Conservation (phyloP, 2,888 invertebrate species). For the Chydorus sphaericus region DNA sequence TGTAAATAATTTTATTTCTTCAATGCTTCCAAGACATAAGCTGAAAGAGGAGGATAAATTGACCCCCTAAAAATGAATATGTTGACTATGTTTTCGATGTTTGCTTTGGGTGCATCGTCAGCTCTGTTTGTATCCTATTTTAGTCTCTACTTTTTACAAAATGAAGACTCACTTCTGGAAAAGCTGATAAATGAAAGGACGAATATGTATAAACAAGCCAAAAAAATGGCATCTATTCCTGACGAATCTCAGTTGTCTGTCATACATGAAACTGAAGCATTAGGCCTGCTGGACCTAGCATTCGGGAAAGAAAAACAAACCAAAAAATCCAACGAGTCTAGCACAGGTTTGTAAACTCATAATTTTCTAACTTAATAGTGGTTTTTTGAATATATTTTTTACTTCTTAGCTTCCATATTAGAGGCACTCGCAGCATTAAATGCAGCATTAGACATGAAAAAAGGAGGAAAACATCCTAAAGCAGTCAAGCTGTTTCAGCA, state of each 20-base stretch:
- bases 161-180: background rate
- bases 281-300: background rate
- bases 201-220: background rate
- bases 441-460: slow-evolving; percentile 70
- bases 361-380: background rate
- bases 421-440: slow-evolving; percentile 76
- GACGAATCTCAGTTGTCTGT: slow-evolving; percentile 4
- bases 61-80: slow-evolving; percentile 2
- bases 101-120: background rate
- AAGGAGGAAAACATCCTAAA: slow-evolving; percentile 65
- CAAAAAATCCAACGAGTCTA: background rate
- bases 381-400: background rate
- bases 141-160: background rate
- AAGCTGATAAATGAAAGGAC: background rate
- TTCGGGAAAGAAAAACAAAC: background rate
- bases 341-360: background rate
- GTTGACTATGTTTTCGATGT: background rate
- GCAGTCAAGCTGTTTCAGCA: slow-evolving; percentile 77
- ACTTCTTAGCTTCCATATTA: slow-evolving; percentile 33
- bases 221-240: background rate
- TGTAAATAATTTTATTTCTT: too few species aligned
- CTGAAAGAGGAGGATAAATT: too few species aligned
- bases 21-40: too few species aligned
- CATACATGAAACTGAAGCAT: background rate
- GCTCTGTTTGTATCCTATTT: background rate